Evolutionary conservation across 2,797 vertebrate species (phyloP).

Genomic region (Sardinella longiceps): DNA sequence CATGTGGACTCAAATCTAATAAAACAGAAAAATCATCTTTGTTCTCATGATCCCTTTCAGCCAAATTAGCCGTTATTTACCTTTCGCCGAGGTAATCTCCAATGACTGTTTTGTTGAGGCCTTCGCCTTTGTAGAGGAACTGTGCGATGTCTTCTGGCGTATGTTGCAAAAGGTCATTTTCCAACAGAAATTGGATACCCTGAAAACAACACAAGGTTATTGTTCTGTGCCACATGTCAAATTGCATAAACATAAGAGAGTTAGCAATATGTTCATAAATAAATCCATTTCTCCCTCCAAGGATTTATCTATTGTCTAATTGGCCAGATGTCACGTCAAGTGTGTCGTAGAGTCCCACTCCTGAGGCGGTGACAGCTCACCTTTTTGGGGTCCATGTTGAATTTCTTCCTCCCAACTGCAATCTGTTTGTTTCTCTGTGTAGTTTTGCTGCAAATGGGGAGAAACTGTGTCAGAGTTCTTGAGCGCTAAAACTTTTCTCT

Average conservation of each 20-base stretch:
- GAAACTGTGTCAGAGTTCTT: background rate
- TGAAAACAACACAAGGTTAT: conserved; percentile 59
- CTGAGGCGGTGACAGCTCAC: conserved; percentile 62
- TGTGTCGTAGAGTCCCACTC: background rate
- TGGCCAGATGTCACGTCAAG: background rate
- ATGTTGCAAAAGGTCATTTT: conserved; percentile 94
- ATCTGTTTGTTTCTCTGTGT: conserved; percentile 97
- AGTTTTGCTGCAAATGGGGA: conserved; percentile 82
- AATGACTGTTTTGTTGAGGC: conserved; percentile 96
- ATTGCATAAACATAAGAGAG: conserved; percentile 14
- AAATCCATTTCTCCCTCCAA: background rate
- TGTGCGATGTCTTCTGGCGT: conserved; percentile 93
- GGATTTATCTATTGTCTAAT: conserved; percentile 10
- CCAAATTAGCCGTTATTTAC: conserved; percentile 66
- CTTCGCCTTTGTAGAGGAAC: conserved; percentile 97
- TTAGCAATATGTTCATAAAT: background rate
- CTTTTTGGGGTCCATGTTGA: conserved; percentile 99
- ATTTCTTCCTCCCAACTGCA: conserved; percentile 97
- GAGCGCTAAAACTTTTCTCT: background rate
- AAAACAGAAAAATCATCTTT: background rate
- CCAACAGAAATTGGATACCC: conserved; percentile 95
- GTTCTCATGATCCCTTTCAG: too few relatives aligned
- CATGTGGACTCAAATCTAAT: background rate
- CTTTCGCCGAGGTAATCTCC: conserved; percentile 97
- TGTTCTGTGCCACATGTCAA: background rate